phyloP scores from a whole-genome alignment of 2,888 invertebrate genomes.

The Sturmia bella region DNA sequence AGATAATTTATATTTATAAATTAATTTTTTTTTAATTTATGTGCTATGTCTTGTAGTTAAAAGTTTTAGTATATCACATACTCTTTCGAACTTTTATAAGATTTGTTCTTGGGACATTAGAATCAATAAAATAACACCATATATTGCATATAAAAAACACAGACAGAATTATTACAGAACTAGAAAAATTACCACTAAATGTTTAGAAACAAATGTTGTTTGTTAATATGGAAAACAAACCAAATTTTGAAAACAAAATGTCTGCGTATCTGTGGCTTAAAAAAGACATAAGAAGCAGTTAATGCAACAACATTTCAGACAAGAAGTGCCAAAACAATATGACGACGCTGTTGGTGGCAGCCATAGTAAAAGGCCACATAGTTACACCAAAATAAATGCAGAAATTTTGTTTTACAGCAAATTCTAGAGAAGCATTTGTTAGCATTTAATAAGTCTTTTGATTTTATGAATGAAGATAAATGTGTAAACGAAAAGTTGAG shows the following conservation, averaged over 20 bases:
- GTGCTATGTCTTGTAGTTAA: too few relatives aligned
- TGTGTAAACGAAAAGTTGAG: constrained; percentile 18
- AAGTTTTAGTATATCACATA: too few relatives aligned
- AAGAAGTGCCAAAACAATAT: constrained; percentile 57
- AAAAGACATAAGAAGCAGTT: background rate
- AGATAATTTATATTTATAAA: too few relatives aligned
- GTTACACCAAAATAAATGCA: constrained; percentile 28
- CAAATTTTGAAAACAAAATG: constrained; percentile 61
- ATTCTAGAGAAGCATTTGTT: constrained; percentile 59
- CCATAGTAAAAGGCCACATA: constrained; percentile 22
- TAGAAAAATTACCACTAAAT: constrained; percentile 54
- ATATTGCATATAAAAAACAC: constrained; percentile 13
- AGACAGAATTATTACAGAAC: background rate
- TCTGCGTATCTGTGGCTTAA: constrained; percentile 60
- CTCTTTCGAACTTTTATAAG: too few relatives aligned
- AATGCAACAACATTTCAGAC: constrained; percentile 40
- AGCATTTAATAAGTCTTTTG: constrained; percentile 62
- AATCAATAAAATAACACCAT: too few relatives aligned
- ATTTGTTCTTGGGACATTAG: too few relatives aligned
- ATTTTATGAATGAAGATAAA: constrained; percentile 39
- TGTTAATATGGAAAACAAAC: constrained; percentile 54
- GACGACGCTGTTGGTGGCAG: constrained; percentile 33
- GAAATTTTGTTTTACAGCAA: constrained; percentile 50
- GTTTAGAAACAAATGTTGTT: constrained; percentile 34
- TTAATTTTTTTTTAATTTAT: too few relatives aligned